A percentile compares a stretch with the other conserved stretches of the same genome.
Evolutionary conservation across 2,797 vertebrate genomes (phyloP).

Genomic region (Erpetoichthys calabaricus): DNA sequence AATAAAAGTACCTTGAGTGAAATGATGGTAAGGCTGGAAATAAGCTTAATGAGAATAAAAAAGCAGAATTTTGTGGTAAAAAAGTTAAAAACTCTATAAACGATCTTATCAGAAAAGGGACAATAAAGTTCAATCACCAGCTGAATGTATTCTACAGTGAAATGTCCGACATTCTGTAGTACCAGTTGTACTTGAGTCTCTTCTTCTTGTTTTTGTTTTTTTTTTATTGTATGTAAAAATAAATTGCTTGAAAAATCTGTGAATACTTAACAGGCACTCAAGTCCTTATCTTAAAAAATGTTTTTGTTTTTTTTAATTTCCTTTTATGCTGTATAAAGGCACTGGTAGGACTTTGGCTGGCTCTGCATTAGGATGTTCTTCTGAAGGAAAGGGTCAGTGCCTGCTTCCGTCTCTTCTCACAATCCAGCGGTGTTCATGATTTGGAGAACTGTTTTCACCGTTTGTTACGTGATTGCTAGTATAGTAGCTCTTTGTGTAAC

Average conservation of each 20-base stretch:
- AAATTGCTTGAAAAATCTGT: neutral
- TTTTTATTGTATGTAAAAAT: constrained; percentile 15
- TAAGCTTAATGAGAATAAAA: constrained; percentile 4
- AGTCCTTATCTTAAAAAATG: constrained; percentile 50
- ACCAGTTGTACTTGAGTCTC: constrained; percentile 27
- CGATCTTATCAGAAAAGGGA: constrained; percentile 4
- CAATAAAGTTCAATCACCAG: constrained; percentile 42
- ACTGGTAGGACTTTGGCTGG: constrained; percentile 55
- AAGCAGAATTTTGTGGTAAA: neutral
- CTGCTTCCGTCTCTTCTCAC: constrained; percentile 56
- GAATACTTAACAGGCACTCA: constrained; percentile 23
- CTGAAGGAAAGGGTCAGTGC: constrained; percentile 50
- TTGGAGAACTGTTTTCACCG: constrained; percentile 50
- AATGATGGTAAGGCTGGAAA: constrained; percentile 35
- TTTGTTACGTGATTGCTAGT: constrained; percentile 62
- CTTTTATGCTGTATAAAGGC: constrained; percentile 52
- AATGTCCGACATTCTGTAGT: too few species aligned
- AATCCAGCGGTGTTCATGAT: constrained; percentile 63
- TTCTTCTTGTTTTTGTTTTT: constrained; percentile 22
- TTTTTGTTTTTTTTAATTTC: constrained; percentile 36
- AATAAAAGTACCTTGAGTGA: too few species aligned
- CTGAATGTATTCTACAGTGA: constrained; percentile 25
- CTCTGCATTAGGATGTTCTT: constrained; percentile 35
- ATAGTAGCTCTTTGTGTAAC: constrained; percentile 68
- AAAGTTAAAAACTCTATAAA: neutral